Evolutionary conservation across 2,888 invertebrate species (phyloP), one percentile per base, ranked within the genome.

Genomic region (Sinodicranocentrus sp.): DNA sequence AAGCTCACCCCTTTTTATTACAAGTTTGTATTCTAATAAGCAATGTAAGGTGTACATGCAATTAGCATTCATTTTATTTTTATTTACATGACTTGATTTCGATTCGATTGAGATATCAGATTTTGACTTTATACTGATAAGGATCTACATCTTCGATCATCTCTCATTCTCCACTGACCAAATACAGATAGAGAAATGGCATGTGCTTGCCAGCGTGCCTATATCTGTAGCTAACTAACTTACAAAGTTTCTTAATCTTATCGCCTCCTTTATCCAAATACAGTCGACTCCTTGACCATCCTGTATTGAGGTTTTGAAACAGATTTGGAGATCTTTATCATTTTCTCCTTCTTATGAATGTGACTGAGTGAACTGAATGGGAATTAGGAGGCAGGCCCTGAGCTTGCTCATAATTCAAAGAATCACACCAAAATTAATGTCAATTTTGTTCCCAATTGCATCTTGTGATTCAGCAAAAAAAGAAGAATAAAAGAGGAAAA

Each of bases 271-370:
- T 65, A 65, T 19, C 65, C 68, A 54, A 28, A 70, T 54, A 70
- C 17, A 70, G 54, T 10, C 10, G 28, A 48, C 54, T 54, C 21
- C 52, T 10, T 70, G 67, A 44, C 48, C 67, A 67, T 67, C 39
- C 25, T 70, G 54, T 28, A 26, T 54, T 33, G 28, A 3, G 5
- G 26, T 28, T 72, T 72, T 72, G 72, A 59, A 72, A 43, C 72
- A 72, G 72, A 72, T 72, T 72, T 72, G 57, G 72, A 72, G 72
- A 72, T 72, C 21, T 72, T 72, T 72, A 72, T 72, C 72, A 59
- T 39, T 25, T 57, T 57, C 25, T 25, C 25, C 1, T 25, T 25
- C 44, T 44, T n/a, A 44, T n/a, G 13, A 15, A 23, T 17, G 6
- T 54, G 19, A 21, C 23, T 57, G 8, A 19, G 19, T 52, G 23